phyloP scores from a whole-genome alignment of 2,797 vertebrate species.

The Ispidina lecontei region DNA sequence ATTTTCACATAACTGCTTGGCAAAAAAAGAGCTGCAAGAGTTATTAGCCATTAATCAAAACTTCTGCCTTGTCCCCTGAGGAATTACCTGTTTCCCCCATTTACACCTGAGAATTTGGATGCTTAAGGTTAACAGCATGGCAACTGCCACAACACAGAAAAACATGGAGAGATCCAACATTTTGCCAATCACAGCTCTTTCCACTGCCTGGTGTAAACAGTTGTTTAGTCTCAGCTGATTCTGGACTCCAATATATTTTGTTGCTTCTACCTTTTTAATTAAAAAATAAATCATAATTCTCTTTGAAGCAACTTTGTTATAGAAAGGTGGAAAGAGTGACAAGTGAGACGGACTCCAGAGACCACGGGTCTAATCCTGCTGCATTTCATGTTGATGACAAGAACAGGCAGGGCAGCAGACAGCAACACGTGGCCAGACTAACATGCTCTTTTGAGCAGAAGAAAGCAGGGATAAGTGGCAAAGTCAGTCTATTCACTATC shows the following conservation, averaged over 20 bases:
- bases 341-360: background rate
- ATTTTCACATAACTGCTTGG: conserved; percentile 46
- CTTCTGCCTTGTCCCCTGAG: background rate
- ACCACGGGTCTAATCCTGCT: background rate
- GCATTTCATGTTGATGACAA: accelerated
- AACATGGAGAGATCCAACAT: background rate
- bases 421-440: accelerated
- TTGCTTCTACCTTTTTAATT: background rate
- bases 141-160: background rate
- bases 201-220: background rate
- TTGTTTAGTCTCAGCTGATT: background rate
- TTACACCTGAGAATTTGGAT: background rate
- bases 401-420: background rate
- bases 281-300: background rate
- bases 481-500: background rate
- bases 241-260: background rate
- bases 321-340: background rate
- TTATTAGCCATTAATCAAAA: background rate
- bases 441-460: background rate
- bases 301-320: background rate
- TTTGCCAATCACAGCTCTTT: background rate
- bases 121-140: background rate
- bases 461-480: background rate
- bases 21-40: background rate
- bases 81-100: background rate